Base-by-base conservation (phyloP, 1,140 invertebrate species). In the Drosophila bocqueti region DNA sequence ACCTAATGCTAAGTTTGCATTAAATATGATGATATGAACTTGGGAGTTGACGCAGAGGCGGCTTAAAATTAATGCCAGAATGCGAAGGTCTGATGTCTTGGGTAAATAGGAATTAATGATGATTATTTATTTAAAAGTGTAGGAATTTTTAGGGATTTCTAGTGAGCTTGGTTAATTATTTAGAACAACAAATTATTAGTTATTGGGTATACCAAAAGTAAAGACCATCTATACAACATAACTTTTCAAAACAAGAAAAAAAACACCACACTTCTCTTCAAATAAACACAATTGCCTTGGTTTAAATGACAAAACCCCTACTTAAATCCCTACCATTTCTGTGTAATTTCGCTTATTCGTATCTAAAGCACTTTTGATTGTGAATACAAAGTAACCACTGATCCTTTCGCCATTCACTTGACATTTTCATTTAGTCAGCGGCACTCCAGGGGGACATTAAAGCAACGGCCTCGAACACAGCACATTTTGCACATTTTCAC, bases 401-500 rank as follows among this genome's bases (percentile, higher is more conserved):
- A 69, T 72, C 68, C 65, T 26, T 58, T 52, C 15, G 13, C 29
- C 52, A 73, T 61, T 73, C 65, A 72, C 50, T 42, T 57, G 38
- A 72, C 69, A 72, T 73, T 74, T 73, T 73, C 54, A 73, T 73
- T 61, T 61, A 73, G 54, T 43, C 31, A 18, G 18, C 52, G 34
- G 66, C 74, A 68, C 63, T 78, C 75, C 75, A 61, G 74, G 75
- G 74, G 49, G 16, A 77, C 57, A 69, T 78, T 78, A 78, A 78
- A 52, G 64, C 36, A 54, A 40, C 63, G 47, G 36, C 52, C 36
- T 38, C 59, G 49, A 43, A 76, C 52, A 66, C 15, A 57, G 34
- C 36, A 42, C 54, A 49, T 60, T 82, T 69, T 69, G 40, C 46
- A 81, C 84, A 84, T 87, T 87, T 89, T 87, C 84, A 87, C 84